A percentile compares a stretch with the other conserved stretches of the same genome.
Conservation (phyloP, 2,797 vertebrate genomes). For the Carcharodon carcharias region DNA sequence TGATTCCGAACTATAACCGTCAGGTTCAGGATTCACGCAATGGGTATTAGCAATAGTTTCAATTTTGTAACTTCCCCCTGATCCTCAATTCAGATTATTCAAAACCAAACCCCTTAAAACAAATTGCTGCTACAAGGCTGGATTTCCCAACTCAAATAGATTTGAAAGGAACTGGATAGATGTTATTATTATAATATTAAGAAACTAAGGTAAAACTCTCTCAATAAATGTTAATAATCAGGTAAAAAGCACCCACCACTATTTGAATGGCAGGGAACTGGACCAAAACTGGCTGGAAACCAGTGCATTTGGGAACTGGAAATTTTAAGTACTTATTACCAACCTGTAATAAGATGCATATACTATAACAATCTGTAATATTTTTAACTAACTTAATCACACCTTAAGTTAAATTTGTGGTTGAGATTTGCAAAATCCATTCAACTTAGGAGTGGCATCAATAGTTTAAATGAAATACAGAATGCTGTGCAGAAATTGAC, state of each 20-base stretch:
- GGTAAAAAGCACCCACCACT: neutral
- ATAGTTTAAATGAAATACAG: neutral
- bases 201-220: neutral
- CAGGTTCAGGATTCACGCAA: neutral
- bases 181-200: neutral
- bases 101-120: neutral
- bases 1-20: neutral
- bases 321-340: neutral
- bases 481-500: neutral
- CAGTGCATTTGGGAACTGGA: neutral
- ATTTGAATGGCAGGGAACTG: neutral
- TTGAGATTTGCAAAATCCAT: neutral
- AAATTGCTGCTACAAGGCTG: neutral
- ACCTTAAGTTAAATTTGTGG: neutral
- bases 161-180: neutral
- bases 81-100: slow-evolving; percentile 35
- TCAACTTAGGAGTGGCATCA: neutral
- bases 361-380: neutral
- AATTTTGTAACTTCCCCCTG: slow-evolving; percentile 44
- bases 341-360: neutral
- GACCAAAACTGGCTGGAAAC: neutral
- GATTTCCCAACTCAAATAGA: neutral
- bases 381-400: no score
- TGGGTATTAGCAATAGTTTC: slow-evolving; percentile 39
- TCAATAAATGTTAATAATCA: neutral